A percentile compares a stretch with the other conserved stretches of the same genome.
Conservation (phyloP, 1,140 invertebrate genomes). For the Scaptomyza pallida region DNA sequence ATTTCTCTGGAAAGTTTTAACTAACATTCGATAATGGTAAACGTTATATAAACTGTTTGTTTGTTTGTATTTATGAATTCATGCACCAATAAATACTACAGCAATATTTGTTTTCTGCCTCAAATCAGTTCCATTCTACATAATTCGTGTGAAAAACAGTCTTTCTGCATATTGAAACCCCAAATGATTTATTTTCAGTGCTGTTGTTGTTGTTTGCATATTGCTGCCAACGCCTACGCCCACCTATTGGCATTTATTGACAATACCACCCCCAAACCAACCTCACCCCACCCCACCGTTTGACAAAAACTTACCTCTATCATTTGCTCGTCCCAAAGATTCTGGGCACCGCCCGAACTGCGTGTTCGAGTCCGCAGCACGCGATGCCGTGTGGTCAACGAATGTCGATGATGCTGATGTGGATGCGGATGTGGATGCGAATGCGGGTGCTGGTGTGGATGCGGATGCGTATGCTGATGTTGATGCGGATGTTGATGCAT, state of each 20-base stretch:
- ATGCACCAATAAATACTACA: too few species aligned
- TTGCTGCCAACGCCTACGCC: too few species aligned
- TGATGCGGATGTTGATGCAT: slow-evolving; percentile 1
- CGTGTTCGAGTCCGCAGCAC: slow-evolving; percentile 71
- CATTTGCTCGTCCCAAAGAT: slow-evolving; percentile 84
- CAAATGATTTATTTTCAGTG: too few species aligned
- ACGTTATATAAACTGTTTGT: too few species aligned
- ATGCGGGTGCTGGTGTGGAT: slow-evolving; percentile 50
- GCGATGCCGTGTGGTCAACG: slow-evolving; percentile 76
- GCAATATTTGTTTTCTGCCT: too few species aligned
- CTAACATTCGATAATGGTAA: too few species aligned
- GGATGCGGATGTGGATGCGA: slow-evolving; percentile 42
- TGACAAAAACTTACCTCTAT: slow-evolving; percentile 83
- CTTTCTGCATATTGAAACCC: too few species aligned
- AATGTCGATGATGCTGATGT: slow-evolving; percentile 77
- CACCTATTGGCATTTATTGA: neutral
- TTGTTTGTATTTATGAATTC: too few species aligned
- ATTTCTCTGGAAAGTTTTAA: too few species aligned
- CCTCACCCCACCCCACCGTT: neutral
- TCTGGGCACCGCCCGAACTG: slow-evolving; percentile 78
- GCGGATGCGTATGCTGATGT: slow-evolving; percentile 14
- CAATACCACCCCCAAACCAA: neutral
- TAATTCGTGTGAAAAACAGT: too few species aligned
- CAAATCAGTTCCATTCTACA: too few species aligned
- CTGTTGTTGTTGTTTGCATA: too few species aligned